phyloP scores from a whole-genome alignment of 2,888 invertebrate genomes.

The Flabesymbios commensalis region DNA sequence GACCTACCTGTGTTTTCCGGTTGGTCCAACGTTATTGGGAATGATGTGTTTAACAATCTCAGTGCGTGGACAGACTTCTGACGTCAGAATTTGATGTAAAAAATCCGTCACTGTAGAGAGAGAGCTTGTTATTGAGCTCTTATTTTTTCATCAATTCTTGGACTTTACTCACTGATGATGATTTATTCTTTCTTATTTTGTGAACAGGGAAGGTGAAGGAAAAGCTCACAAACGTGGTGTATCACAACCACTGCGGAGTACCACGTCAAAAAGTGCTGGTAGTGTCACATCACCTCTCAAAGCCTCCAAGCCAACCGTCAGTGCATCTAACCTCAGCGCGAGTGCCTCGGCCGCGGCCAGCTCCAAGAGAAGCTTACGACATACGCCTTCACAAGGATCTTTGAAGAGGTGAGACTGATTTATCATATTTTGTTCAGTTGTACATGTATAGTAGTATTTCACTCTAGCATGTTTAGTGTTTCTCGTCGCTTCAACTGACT shows the following conservation, averaged over 20 bases:
- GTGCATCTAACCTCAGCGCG: background rate
- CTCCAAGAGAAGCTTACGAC: background rate
- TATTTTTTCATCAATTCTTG: too few relatives aligned
- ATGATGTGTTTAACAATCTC: too few relatives aligned
- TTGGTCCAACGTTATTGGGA: too few relatives aligned
- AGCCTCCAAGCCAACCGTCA: background rate
- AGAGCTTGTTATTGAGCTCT: too few relatives aligned
- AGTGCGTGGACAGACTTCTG: too few relatives aligned
- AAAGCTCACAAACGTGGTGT: background rate
- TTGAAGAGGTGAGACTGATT: background rate
- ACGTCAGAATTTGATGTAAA: too few relatives aligned
- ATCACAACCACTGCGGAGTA: background rate
- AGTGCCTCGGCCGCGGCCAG: background rate
- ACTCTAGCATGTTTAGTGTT: background rate
- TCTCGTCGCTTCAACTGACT: too few relatives aligned
- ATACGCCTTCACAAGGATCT: background rate
- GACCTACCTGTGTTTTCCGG: too few relatives aligned
- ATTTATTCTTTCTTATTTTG: background rate
- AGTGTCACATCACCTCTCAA: constrained; percentile 2
- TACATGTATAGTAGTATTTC: background rate
- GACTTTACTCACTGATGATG: background rate
- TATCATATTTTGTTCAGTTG: background rate
- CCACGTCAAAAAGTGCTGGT: background rate
- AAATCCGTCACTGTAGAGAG: too few relatives aligned
- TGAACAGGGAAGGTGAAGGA: background rate